Conservation (phyloP, 2,797 vertebrate genomes). For the Thripadectes ignobilis region DNA sequence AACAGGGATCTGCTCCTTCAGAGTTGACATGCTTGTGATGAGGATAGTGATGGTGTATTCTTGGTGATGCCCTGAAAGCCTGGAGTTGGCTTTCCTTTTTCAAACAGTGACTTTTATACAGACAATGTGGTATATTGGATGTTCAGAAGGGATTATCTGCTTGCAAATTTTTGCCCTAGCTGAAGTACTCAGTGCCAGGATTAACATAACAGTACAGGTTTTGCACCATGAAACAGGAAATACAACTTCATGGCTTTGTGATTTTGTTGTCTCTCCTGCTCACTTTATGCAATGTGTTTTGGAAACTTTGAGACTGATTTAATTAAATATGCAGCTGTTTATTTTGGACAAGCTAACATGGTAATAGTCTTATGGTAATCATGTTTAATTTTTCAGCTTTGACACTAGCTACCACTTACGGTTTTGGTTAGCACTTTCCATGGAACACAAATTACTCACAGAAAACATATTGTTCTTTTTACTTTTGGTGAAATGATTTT, state of each 20-base stretch:
- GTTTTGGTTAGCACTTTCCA: not conserved
- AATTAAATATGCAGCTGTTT: not conserved
- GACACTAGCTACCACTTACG: not conserved
- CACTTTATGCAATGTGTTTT: not conserved
- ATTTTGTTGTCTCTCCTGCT: not conserved
- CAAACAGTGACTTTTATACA: not conserved
- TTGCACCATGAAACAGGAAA: not conserved
- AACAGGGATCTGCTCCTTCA: not conserved
- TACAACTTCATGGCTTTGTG: not conserved
- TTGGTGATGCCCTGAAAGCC: not conserved
- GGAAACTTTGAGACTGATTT: not conserved
- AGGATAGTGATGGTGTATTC: not conserved
- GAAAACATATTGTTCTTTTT: not conserved
- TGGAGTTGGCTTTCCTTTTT: not conserved
- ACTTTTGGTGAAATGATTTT: not conserved
- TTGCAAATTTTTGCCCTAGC: not conserved
- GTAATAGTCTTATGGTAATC: not conserved
- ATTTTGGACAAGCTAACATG: not conserved
- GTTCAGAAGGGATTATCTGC: not conserved
- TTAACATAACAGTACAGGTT: not conserved
- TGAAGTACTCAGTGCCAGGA: not conserved
- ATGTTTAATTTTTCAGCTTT: not conserved
- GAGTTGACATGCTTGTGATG: not conserved
- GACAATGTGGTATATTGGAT: not conserved
- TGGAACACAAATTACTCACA: not conserved